These are phyloP conservation scores for Temnopleurus reevesii DNA, from an alignment of 53 echinoderm and acorn worm species.

Conservation along the genomic window DNA sequence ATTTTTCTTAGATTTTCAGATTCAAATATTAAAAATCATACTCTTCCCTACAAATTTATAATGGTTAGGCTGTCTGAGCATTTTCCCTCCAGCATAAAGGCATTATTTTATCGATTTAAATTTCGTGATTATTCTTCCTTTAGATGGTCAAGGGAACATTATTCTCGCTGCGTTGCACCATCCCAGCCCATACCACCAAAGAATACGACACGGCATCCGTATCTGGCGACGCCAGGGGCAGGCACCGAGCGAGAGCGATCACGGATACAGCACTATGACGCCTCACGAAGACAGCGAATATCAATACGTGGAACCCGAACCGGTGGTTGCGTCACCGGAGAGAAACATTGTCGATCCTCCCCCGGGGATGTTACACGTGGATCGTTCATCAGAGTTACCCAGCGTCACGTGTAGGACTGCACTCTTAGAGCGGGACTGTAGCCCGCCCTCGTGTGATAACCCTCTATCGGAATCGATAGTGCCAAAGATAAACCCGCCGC, in stretches of 20 bases:
- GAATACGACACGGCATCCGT: constrained; percentile 82
- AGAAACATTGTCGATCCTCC: constrained; percentile 73
- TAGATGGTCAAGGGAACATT: constrained; percentile 94
- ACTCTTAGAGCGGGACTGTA: constrained; percentile 42
- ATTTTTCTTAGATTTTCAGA: no score
- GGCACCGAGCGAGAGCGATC: constrained; percentile 95
- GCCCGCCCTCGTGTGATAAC: constrained; percentile 56
- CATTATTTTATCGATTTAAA: not conserved
- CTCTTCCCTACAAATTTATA: no score
- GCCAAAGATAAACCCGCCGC: constrained; percentile 90
- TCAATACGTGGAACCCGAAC: constrained; percentile 95
- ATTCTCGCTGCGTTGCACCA: constrained; percentile 90
- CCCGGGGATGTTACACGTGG: constrained; percentile 65
- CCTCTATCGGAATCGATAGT: constrained; percentile 56
- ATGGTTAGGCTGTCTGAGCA: no score
- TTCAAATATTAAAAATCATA: no score
- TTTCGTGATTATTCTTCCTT: not conserved
- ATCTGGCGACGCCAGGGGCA: constrained; percentile 91
- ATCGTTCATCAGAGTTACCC: constrained; percentile 6
- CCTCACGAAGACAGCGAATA: constrained; percentile 99
- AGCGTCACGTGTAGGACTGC: constrained; percentile 55
- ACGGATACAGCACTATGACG: constrained; percentile 99
- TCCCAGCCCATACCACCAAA: constrained; percentile 95
- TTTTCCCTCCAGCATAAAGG: no score
- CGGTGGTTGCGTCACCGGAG: constrained; percentile 77